These are phyloP conservation scores for Corythornis madagascariensis DNA, from an alignment of 2,113 vertebrate genomes.

Conservation along the genomic window DNA sequence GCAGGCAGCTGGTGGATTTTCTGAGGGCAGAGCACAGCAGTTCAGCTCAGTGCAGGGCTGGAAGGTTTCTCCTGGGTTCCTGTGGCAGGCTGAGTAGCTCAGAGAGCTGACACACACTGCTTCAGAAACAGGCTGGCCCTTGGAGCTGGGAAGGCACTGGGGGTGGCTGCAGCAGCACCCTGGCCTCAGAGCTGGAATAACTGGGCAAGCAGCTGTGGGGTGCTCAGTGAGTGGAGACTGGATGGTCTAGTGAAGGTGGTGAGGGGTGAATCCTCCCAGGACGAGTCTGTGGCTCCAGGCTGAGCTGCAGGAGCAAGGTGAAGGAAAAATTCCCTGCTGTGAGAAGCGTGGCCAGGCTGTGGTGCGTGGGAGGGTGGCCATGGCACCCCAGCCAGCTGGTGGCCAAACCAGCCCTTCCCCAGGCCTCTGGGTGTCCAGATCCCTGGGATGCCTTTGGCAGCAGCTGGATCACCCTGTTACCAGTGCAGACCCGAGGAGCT, in stretches of 20 bases:
- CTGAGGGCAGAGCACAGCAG: not conserved
- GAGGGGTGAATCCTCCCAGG: not conserved
- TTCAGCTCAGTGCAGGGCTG: not conserved
- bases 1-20: not conserved
- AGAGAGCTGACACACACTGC: not conserved
- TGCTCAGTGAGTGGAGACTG: too few species aligned
- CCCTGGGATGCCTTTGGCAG: not conserved
- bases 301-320: not conserved
- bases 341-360: not conserved
- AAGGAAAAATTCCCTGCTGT: accelerated
- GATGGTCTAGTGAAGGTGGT: too few species aligned
- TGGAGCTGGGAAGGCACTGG: accelerated
- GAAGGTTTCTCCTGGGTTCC: not conserved
- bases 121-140: not conserved
- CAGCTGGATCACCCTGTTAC: not conserved
- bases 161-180: not conserved
- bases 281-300: accelerated
- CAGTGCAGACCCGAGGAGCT: not conserved
- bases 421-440: not conserved
- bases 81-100: not conserved
- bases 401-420: not conserved
- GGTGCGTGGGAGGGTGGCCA: not conserved
- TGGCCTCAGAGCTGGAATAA: accelerated
- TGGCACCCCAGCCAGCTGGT: not conserved
- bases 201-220: not conserved